Evolutionary conservation across 2,113 vertebrate genomes (phyloP), one percentile per base, ranked within the genome.

Genomic region (Psettodes erumei): DNA sequence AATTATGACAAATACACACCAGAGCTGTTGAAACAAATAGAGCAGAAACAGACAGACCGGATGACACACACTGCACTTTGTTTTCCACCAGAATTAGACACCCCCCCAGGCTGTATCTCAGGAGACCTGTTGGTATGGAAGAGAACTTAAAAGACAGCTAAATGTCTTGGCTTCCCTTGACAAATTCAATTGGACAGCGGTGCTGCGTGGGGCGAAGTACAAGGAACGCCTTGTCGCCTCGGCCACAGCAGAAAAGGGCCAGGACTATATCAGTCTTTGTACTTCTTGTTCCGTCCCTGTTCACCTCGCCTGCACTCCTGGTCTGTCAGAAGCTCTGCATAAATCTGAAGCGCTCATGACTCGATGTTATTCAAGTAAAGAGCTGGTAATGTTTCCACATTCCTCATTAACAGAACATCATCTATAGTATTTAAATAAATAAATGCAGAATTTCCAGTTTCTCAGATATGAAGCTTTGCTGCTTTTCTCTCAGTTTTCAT

Each of bases 131-230:
- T 80, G 86, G 71, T 71, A 77, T 75, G 76, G 72, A 71, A 73
- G 79, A 80, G 75, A 82, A 83, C 78, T 84, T 84, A 83, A 87
- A 86, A 88, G 87, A 89, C 79, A 84, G 77, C 71, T 83, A 85
- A 88, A 84, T 68, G 75, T 82, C 81, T 82, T 8, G 13, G 68
- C 72, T 77, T 78, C 61, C 56, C 77, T 70, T 80, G 78, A 87
- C 82, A 85, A 85, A 90, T 88, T 81, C 45, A 65, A 30, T 38
- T 25, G 82, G 88, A 88, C 83, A 82, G 74, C 42, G 66, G 40
- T 71, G 67, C 71, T 78, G 81, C 42, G 51, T 71, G 75, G 81
- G 77, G 67, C 70, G 76, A 77, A 83, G 74, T 61, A 73, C 71
- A 79, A 77, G 74, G 27, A 77, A 54, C 30, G 43, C 66, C 78